Evolutionary conservation across 2,797 vertebrate species (phyloP), one percentile per base, ranked within the genome.

Genomic region (Micrastur ruficollis): DNA sequence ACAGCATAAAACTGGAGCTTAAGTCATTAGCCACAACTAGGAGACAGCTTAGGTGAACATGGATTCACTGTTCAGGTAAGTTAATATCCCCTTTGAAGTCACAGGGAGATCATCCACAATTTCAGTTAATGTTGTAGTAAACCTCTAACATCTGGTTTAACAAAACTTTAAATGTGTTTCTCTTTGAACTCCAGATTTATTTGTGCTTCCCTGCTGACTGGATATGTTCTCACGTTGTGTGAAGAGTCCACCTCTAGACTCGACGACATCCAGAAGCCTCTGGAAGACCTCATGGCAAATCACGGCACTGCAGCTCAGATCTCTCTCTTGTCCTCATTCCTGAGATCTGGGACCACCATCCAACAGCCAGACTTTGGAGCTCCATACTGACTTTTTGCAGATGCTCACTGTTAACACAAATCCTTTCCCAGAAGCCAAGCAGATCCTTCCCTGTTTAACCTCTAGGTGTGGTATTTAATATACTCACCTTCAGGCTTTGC

Each of bases 181-280:
- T 68, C 1, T 2, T 38, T 74, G 71, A 73, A 59, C 22, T 53
- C 31, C 38, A 52, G 36, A 44, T 38, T 13, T 40, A 68, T 14
- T 16, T 36, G 23, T 75, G 46, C 34, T 82, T 87, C 32, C 49
- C 32, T 81, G 74, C 81, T 46, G 26, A 38, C 18, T 61, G 18
- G 13, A 32, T 61, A 19, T 0, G 0, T 79, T 88, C 34, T 40
- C 25, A 21, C 6, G 4, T 20, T 59, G 31, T 68, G 18, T 49
- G 27, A 67, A 42, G 18, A 44, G 18, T 29, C 32, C 32, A 50
- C 22, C 31, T 55, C 36, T 29, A 66, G 22, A 20, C 27, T 65
- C 1, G 1, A 4, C 12, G 34, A 83, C 23, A 46, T 66, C 12
- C 72, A 82, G 76, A 74, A 90, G 46, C 5, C 26, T 81, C 29